phyloP scores from a whole-genome alignment of 2,797 vertebrate species.

The Oceanodroma leucorhoa region DNA sequence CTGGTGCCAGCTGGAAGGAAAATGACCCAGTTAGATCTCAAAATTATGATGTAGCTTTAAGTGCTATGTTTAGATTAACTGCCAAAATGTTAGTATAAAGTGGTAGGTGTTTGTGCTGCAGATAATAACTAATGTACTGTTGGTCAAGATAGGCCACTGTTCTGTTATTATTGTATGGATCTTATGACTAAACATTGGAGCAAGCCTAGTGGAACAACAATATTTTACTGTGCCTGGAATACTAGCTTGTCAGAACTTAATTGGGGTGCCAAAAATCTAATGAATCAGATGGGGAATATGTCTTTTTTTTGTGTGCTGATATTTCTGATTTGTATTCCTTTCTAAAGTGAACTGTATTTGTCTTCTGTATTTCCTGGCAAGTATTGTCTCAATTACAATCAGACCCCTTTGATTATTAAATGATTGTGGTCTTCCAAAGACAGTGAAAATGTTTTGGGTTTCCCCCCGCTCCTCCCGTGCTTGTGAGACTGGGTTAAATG shows the following conservation, averaged over 20 bases:
- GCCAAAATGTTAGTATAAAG: constrained; percentile 92
- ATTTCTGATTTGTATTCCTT: constrained; percentile 81
- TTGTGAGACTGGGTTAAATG: constrained; percentile 26
- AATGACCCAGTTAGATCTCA: constrained; percentile 77
- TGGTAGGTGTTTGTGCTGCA: constrained; percentile 89
- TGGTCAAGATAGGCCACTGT: constrained; percentile 82
- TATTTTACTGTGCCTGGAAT: constrained; percentile 88
- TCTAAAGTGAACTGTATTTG: not conserved
- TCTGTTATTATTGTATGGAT: constrained; percentile 83
- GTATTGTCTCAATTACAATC: not conserved
- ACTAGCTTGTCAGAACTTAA: constrained; percentile 75
- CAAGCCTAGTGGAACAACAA: constrained; percentile 80
- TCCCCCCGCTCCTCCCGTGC: not conserved
- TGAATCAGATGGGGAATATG: constrained; percentile 76
- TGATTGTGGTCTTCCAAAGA: not conserved
- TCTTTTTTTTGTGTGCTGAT: constrained; percentile 52
- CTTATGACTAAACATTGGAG: constrained; percentile 88
- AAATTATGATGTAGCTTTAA: constrained; percentile 88
- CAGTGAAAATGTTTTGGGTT: not conserved
- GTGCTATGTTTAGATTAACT: constrained; percentile 92
- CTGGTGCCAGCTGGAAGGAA: constrained; percentile 77
- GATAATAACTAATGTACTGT: constrained; percentile 92
- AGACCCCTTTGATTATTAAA: not conserved
- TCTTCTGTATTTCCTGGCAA: constrained; percentile 12
- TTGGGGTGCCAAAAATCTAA: constrained; percentile 79